These are phyloP conservation scores for Phylloscopus trochilus DNA, from an alignment of 2,113 vertebrate genomes.

Conservation along the genomic window DNA sequence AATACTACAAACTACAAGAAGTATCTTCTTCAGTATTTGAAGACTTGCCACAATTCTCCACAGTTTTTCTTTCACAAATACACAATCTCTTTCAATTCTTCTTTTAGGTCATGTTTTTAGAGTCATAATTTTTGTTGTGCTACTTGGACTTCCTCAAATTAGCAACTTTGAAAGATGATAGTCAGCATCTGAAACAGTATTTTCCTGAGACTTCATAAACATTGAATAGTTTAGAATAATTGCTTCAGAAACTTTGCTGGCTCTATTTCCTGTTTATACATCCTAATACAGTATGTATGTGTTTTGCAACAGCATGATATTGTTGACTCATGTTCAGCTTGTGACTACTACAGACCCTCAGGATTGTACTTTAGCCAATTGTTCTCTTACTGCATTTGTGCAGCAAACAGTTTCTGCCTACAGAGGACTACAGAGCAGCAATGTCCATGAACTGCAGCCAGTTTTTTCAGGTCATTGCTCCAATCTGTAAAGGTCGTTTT, in stretches of 20 bases:
- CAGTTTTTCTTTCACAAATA: background rate
- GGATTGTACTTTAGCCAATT: background rate
- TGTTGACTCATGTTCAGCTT: constrained; percentile 56
- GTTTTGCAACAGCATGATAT: background rate
- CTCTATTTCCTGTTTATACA: constrained; percentile 22
- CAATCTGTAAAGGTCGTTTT: background rate
- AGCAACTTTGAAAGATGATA: background rate
- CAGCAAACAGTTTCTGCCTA: background rate
- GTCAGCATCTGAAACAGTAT: background rate
- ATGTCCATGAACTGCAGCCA: background rate
- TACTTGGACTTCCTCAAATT: background rate
- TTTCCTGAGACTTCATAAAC: background rate
- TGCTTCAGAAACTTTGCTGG: background rate
- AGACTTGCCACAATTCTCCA: background rate
- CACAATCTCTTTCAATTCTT: background rate
- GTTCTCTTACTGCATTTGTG: background rate
- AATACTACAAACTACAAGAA: background rate
- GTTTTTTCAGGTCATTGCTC: background rate
- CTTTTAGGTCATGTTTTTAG: background rate
- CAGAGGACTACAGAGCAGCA: background rate
- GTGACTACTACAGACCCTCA: constrained; percentile 16
- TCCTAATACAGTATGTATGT: background rate
- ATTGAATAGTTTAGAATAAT: background rate
- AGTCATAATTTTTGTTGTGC: background rate
- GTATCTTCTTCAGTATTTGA: background rate